These are phyloP conservation scores for Phalangium opilio DNA, from an alignment of 2,888 invertebrate genomes.

Conservation along the genomic window DNA sequence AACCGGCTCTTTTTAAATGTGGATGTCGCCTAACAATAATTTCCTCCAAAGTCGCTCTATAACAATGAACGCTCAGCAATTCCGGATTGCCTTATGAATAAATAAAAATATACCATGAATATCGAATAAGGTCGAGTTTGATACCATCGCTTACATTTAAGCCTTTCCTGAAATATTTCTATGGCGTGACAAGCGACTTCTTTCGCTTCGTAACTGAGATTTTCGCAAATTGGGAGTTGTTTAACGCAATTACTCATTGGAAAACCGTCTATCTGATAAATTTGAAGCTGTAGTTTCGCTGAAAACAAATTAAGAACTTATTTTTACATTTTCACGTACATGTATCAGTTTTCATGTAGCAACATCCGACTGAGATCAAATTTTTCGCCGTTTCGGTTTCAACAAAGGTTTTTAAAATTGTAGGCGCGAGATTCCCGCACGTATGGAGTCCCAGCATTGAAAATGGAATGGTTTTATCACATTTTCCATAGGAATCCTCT, in stretches of 20 bases:
- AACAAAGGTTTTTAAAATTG: constrained; percentile 56
- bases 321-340: constrained; percentile 23
- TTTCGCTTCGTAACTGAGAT: constrained; percentile 52
- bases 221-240: constrained; percentile 29
- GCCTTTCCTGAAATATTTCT: constrained; percentile 54
- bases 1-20: constrained; percentile 45
- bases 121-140: too few relatives aligned
- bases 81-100: constrained; percentile 7
- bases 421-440: constrained; percentile 73
- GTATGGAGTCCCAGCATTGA: constrained; percentile 84
- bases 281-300: too few relatives aligned
- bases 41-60: constrained; percentile 65
- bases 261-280: constrained; percentile 45
- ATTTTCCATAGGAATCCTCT: too few relatives aligned
- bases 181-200: constrained; percentile 80
- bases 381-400: constrained; percentile 47
- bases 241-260: constrained; percentile 53
- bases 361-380: constrained; percentile 73
- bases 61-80: constrained; percentile 46
- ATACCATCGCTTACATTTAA: constrained; percentile 46
- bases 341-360: constrained; percentile 60
- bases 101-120: not conserved
- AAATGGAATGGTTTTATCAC: too few relatives aligned
- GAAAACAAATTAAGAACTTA: too few relatives aligned
- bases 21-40: constrained; percentile 48